Evolutionary conservation across 2,797 vertebrate species (phyloP).

Genomic region (Gobionotothen gibberifrons): DNA sequence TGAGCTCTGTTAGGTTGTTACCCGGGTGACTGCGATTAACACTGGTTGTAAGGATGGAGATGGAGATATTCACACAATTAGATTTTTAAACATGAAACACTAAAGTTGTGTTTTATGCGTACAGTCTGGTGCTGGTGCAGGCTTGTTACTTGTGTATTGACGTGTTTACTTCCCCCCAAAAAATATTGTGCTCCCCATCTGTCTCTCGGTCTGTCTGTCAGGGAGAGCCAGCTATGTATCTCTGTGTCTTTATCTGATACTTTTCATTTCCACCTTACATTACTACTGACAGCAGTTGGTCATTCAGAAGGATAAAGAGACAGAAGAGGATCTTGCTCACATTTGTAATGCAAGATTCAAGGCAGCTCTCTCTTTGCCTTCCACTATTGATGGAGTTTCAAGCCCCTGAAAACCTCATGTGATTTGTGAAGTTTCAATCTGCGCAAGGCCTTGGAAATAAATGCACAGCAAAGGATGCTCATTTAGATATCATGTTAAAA

Average conservation of each 20-base stretch:
- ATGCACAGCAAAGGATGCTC: slow-evolving; percentile 22
- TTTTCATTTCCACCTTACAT: slow-evolving; percentile 37
- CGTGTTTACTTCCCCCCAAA: slow-evolving; percentile 51
- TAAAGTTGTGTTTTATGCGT: slow-evolving; percentile 51
- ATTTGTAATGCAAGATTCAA: slow-evolving; percentile 59
- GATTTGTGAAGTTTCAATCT: slow-evolving; percentile 44
- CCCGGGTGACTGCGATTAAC: slow-evolving; percentile 14
- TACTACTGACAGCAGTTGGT: slow-evolving; percentile 45
- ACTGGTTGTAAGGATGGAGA: slow-evolving; percentile 21
- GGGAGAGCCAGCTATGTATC: slow-evolving; percentile 64
- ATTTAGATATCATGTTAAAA: slow-evolving; percentile 34
- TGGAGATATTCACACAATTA: slow-evolving; percentile 36
- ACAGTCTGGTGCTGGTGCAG: slow-evolving; percentile 49
- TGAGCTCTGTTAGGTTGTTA: slow-evolving; percentile 20
- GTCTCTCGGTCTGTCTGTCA: slow-evolving; percentile 66
- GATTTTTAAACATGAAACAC: slow-evolving; percentile 62
- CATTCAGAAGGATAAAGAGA: slow-evolving; percentile 40
- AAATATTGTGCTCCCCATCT: slow-evolving; percentile 69
- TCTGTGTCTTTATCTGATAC: slow-evolving; percentile 48
- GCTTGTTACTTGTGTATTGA: slow-evolving; percentile 66
- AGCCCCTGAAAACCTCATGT: slow-evolving; percentile 46
- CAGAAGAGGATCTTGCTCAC: slow-evolving; percentile 40
- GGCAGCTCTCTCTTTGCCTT: slow-evolving; percentile 21
- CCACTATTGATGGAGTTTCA: slow-evolving; percentile 19
- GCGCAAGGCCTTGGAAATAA: slow-evolving; percentile 40